Evolutionary conservation across 1,140 invertebrate genomes (phyloP).

Genomic region (Megalopta genalis): DNA sequence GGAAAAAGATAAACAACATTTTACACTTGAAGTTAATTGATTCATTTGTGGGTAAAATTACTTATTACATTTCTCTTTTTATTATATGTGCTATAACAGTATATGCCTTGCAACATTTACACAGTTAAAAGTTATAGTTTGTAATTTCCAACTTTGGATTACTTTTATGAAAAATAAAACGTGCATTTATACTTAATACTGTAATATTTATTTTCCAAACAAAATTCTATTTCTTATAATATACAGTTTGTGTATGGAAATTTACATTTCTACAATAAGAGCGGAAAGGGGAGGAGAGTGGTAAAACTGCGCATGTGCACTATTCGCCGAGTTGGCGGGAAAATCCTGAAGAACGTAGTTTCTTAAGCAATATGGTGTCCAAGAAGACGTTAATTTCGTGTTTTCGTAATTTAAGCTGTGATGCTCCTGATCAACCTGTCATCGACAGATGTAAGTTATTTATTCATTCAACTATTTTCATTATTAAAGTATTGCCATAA

Average conservation of each 20-base stretch:
- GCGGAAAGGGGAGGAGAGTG: not conserved
- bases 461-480: conserved; percentile 1
- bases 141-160: too few species aligned
- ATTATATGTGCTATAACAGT: not conserved
- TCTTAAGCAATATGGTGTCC: conserved; percentile 64
- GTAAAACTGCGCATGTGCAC: not conserved
- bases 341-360: conserved; percentile 28
- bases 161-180: too few species aligned
- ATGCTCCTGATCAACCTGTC: conserved; percentile 57
- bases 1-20: conserved; percentile 75
- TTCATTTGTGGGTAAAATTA: not conserved
- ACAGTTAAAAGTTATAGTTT: too few species aligned
- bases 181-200: too few species aligned
- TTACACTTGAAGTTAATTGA: conserved; percentile 50
- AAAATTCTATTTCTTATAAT: not conserved
- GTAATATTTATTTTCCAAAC: not conserved
- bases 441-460: conserved; percentile 72
- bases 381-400: conserved; percentile 63
- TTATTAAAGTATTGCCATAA: not conserved
- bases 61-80: not conserved
- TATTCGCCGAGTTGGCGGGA: conserved; percentile 65
- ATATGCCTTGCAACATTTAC: not conserved
- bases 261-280: too few species aligned
- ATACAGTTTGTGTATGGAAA: too few species aligned
- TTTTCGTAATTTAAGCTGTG: conserved; percentile 66